phyloP scores from a whole-genome alignment of 2,797 vertebrate genomes.

The Enteromius radiatus region DNA sequence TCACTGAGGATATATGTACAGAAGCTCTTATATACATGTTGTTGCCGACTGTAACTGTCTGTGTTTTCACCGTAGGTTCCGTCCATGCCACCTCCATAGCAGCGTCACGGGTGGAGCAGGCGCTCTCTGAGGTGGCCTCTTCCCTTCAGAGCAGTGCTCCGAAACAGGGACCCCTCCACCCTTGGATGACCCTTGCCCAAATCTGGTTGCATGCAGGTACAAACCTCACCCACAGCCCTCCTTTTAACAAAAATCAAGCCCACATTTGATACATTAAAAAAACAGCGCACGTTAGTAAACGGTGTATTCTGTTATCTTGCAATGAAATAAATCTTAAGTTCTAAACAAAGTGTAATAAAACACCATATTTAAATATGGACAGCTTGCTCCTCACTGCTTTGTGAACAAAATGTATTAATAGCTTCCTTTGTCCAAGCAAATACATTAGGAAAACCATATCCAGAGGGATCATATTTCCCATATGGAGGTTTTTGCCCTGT shows the following conservation, averaged over 20 bases:
- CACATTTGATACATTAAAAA: neutral
- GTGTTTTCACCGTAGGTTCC: conserved; percentile 81
- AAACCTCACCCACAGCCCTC: neutral
- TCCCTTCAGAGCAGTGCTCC: conserved; percentile 96
- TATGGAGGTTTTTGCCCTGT: neutral
- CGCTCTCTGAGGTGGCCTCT: conserved; percentile 93
- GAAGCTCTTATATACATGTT: neutral
- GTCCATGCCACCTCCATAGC: conserved; percentile 95
- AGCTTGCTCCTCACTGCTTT: conserved; percentile 3
- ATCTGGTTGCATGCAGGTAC: conserved; percentile 99
- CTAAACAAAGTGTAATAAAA: neutral
- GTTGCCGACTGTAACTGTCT: conserved; percentile 32
- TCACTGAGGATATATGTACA: conserved; percentile 20
- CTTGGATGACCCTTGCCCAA: conserved; percentile 98
- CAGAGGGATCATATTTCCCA: conserved; percentile 14
- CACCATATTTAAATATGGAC: neutral
- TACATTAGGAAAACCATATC: conserved; percentile 32
- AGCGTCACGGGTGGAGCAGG: conserved; percentile 96
- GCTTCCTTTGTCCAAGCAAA: conserved; percentile 12
- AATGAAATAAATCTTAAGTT: neutral
- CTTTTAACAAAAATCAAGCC: conserved; percentile 13
- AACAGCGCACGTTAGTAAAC: neutral
- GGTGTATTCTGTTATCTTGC: neutral
- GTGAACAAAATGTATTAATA: conserved; percentile 28
- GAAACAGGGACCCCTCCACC: conserved; percentile 94